Base-by-base conservation (phyloP, 2,888 invertebrate genomes). In the Andrena camellia region DNA sequence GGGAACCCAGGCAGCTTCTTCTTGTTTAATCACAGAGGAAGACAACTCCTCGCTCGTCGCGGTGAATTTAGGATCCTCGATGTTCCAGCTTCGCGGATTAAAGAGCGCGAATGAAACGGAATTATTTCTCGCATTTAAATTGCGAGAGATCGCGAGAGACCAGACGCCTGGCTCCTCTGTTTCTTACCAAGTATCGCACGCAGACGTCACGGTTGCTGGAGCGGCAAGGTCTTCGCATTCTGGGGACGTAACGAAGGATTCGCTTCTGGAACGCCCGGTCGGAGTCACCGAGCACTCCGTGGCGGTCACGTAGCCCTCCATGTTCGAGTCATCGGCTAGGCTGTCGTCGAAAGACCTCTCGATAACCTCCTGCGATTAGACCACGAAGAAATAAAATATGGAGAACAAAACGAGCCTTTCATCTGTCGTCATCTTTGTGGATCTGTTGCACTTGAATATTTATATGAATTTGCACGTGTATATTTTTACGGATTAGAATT, bases 221-320 rank as follows among this genome's bases (percentile, higher is more conserved):
- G 70, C 76, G 70, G 78, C 73, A 71, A 82, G 68, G 57, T 95
- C 95, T 79, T 96, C 96, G 86, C 96, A 96, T 91, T 96, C 96
- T 0, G 96, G 96, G 13, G 96, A 96, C 0, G 96, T 96, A 90
- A 96, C 96, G 93, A 96, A 96, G 1, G 96, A 96, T 26, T 96
- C 96, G 35, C 96, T 96, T 75, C 96, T 94, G 6, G 96, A 96
- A 78, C 91, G 89, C 50, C 88, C 86, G 57, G 91, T 88, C 33
- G 94, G 96, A 35, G 96, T 96, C 5, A 95, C 95, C 62, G 96
- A 96, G 89, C 96, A 96, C 89, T 97, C 96, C 0, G 96, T 96
- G 17, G 96, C 96, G 2, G 96, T 96, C 48, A 95, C 95, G 92
- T 96, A 96, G 83, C 96, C 96, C 78, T 96, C 96, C 1, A 95